Base-by-base conservation (phyloP, 2,113 vertebrate genomes). In the Petroica traversi region DNA sequence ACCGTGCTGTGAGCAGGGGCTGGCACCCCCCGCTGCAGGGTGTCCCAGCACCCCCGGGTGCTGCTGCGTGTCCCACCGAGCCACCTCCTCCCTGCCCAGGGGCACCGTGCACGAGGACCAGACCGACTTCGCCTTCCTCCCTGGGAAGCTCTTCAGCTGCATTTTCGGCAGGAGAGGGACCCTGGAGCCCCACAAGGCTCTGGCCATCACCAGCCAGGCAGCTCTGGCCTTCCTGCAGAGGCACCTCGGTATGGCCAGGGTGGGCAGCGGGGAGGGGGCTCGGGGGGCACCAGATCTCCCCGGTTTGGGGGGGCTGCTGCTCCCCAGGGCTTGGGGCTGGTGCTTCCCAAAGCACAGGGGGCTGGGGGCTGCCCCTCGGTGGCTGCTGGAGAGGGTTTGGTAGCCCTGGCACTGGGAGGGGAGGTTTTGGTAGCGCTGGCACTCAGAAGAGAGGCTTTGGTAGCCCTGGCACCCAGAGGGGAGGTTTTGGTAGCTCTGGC, bases 161-260 rank as follows among this genome's bases (percentile, higher is more conserved):
- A 38, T 98, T 75, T 96, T 97, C 3, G 48, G 89, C 1, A 14
- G 17, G 2, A 97, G 93, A 66, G 98, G 98, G 9, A 95, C 73
- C 77, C 93, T 98, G 7, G 92, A 98, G 48, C 98, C 98, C 34
- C 89, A 88, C 46, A 52, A 92, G 85, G 93, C 95, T 31, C 96
- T 98, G 82, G 67, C 97, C 71, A 94, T 97, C 62, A 95, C 97
- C 83, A 97, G 88, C 74, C 73, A 3, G 55, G 98, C 97, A 1
- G 91, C 98, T 46, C 80, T 98, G 87, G 97, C 97, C 72, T 98
- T 98, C 96, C 96, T 98, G 77, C 97, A 98, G 20, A 98, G 97
- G 43, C 98, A 98, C 46, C 97, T 98, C 2, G 31, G 98, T 98
- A 97, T 12, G 96, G 71, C 31, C 25, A 0, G 82, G 12, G 1